These are phyloP conservation scores for Chrysocyon brachyurus DNA, from an alignment of 2,797 vertebrate species.

Conservation along the genomic window DNA sequence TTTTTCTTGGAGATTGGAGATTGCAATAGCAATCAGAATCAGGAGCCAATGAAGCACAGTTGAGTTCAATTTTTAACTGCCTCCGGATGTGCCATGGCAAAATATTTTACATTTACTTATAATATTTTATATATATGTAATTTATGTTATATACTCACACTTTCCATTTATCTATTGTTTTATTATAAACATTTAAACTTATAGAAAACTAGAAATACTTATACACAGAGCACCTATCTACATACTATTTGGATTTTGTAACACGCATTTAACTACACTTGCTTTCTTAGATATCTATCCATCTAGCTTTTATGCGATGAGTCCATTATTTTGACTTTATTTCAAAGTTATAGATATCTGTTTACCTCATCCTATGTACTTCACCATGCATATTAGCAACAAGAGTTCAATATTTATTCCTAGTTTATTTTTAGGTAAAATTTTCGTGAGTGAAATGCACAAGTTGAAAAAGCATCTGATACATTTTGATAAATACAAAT, in stretches of 20 bases:
- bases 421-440: neutral
- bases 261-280: neutral
- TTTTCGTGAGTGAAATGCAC: neutral
- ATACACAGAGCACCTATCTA: neutral
- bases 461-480: neutral
- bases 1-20: neutral
- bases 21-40: neutral
- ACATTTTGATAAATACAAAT: neutral
- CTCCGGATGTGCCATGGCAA: neutral
- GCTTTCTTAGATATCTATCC: neutral
- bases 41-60: neutral
- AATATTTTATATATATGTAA: neutral
- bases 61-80: neutral
- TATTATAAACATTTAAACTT: neutral
- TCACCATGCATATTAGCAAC: neutral
- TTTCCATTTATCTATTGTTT: neutral
- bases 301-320: neutral
- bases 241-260: neutral
- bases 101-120: neutral
- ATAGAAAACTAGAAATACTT: neutral
- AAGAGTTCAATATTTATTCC: neutral
- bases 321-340: neutral
- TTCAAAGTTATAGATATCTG: neutral
- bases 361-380: neutral
- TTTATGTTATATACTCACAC: neutral